Percentiles rank a stretch among this genome's conserved stretches.
phyloP scores from a whole-genome alignment of 1,140 invertebrate genomes.

The Belonocnema kinseyi region DNA sequence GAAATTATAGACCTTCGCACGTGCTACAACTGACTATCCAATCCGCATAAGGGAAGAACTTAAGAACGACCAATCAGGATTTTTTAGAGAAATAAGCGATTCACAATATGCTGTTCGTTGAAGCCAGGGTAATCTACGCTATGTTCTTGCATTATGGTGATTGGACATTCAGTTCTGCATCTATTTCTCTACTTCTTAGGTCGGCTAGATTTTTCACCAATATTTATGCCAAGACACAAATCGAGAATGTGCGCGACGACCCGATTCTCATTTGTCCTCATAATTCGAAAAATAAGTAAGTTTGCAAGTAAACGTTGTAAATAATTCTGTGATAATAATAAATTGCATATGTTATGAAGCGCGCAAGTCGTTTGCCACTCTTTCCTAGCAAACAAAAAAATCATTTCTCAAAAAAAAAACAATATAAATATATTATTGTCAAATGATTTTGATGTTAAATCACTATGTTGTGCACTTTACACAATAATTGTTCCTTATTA shows the following conservation, averaged over 20 bases:
- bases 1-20: conserved; percentile 20
- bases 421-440: too few species aligned
- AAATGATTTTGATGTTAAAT: not conserved
- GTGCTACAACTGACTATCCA: conserved; percentile 8
- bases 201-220: conserved; percentile 28
- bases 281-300: conserved; percentile 6
- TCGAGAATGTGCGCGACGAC: conserved; percentile 23
- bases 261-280: conserved; percentile 42
- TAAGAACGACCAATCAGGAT: conserved; percentile 19
- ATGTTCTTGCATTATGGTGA: conserved; percentile 15
- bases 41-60: conserved; percentile 9
- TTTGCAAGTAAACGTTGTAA: conserved; percentile 42
- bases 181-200: conserved; percentile 29
- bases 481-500: too few species aligned
- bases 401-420: too few species aligned
- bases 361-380: conserved; percentile 41
- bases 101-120: conserved; percentile 3
- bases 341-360: conserved; percentile 35
- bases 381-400: conserved; percentile 48
- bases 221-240: conserved; percentile 1
- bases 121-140: conserved; percentile 9
- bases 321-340: conserved; percentile 63
- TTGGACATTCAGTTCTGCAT: conserved; percentile 21
- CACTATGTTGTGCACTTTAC: too few species aligned
- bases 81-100: conserved; percentile 14